Percentiles rank a stretch among this genome's conserved stretches.
phyloP scores from a whole-genome alignment of 2,888 invertebrate genomes.

The Colletes collaris region DNA sequence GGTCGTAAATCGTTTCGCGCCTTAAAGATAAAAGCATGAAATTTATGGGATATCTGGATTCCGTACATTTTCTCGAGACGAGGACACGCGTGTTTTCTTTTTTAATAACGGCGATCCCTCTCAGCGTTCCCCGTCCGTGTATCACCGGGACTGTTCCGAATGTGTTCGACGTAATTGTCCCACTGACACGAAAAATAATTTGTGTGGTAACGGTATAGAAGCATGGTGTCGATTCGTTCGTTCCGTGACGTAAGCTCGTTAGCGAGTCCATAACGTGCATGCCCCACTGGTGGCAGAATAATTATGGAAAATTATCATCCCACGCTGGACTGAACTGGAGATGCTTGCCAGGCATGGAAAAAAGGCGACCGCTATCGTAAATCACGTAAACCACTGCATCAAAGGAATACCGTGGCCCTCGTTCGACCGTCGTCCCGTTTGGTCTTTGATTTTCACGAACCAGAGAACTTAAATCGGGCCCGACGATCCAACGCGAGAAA shows the following conservation, averaged over 20 bases:
- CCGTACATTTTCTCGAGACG: slow-evolving; percentile 1
- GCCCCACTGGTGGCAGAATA: slow-evolving; percentile 63
- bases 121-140: slow-evolving; percentile 2
- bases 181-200: slow-evolving; percentile 64
- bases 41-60: not conserved
- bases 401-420: slow-evolving; percentile 21
- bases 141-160: slow-evolving; percentile 31
- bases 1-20: slow-evolving; percentile 29
- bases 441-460: slow-evolving; percentile 16
- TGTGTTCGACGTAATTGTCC: slow-evolving; percentile 53
- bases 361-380: slow-evolving; percentile 35
- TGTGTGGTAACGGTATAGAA: slow-evolving; percentile 43
- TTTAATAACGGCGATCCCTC: slow-evolving; percentile 23
- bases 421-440: not conserved
- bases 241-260: slow-evolving; percentile 66
- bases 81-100: not conserved
- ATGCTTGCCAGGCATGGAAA: slow-evolving; percentile 46
- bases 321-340: slow-evolving; percentile 48
- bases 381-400: slow-evolving; percentile 47
- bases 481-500: not conserved
- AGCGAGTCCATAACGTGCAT: slow-evolving; percentile 58
- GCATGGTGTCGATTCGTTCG: slow-evolving; percentile 55
- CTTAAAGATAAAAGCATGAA: slow-evolving; percentile 1
- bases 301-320: slow-evolving; percentile 67
- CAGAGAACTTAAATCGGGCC: slow-evolving; percentile 8